Base-by-base conservation (phyloP, 2,797 vertebrate genomes). In the Anguilla anguilla region DNA sequence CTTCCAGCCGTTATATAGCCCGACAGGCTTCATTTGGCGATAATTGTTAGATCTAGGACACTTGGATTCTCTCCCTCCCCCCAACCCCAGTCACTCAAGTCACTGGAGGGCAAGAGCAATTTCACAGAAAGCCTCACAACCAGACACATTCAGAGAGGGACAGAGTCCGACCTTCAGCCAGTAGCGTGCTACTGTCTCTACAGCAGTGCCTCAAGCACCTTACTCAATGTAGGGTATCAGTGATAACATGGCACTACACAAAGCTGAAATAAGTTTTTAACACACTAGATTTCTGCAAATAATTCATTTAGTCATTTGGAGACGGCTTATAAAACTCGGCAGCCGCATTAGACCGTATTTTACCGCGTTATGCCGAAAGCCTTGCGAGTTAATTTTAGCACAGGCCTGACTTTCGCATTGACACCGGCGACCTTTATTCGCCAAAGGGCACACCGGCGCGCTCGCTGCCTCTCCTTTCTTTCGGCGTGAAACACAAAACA, bases 401-500 rank as follows among this genome's bases (percentile, higher is more conserved):
- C 46, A 25, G 28, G 0, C 43, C 79, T n/a, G 19, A 51, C 46
- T 19, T 82, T 82, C 49, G 79, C 43, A 51, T 46, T 51, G 46
- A 82, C 79, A 82, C 79, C 22, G 6, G 19, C 9, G 79, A 82
- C 79, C 79, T 82, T 82, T 51, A 82, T 82, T 51, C 79, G n/a
- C 19, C 79, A 51, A 67, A 83, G 79, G 79, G 82, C 81, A 69
- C 31, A 17, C 69, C 85, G 74, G 86, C 83, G 83, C 25, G 55
- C 64, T 22, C 7, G n/a, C 46, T 83, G 55, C 85, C 86, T 87
- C 61, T 72, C 46, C 67, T 89, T 88, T 84, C 87, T 84, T 84
- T 83, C 88, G 35, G 81, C 69, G 35, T 83, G 89, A 88, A 90
- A 90, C 85, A 64, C 74, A 84, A 91, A 85, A 87, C 61, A 0